phyloP scores from a whole-genome alignment of 2,797 vertebrate species.

The Gymnothorax reevesii region DNA sequence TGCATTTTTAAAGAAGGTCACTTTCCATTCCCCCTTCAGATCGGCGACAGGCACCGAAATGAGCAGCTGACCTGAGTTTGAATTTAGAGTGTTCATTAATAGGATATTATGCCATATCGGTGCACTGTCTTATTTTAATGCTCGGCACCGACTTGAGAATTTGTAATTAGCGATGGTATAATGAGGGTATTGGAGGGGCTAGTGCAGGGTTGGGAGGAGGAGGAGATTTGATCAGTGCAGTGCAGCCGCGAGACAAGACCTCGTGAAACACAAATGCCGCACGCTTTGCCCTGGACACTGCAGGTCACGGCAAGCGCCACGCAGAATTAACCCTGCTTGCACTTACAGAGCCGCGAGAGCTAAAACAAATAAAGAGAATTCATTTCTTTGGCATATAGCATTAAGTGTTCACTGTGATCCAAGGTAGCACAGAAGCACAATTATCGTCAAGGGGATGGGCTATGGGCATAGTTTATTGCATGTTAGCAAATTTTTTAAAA shows the following conservation, averaged over 20 bases:
- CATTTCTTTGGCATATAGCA: neutral
- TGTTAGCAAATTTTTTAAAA: neutral
- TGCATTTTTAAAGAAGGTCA: constrained; percentile 84
- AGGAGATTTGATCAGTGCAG: constrained; percentile 76
- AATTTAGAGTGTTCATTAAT: constrained; percentile 99
- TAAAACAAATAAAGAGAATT: neutral
- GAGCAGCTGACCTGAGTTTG: constrained; percentile 99
- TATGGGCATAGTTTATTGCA: neutral
- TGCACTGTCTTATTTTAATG: constrained; percentile 95
- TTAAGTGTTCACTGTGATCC: neutral
- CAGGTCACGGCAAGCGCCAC: neutral
- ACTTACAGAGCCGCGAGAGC: neutral
- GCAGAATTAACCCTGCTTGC: neutral
- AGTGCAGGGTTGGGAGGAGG: constrained; percentile 82
- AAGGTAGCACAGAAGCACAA: neutral
- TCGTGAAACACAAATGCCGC: constrained; percentile 10
- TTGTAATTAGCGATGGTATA: constrained; percentile 98
- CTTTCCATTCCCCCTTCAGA: constrained; percentile 65
- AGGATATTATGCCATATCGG: constrained; percentile 99
- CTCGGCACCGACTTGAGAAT: constrained; percentile 93
- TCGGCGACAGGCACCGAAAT: constrained; percentile 89
- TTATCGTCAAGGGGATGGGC: neutral
- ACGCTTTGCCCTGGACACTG: neutral
- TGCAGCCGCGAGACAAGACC: constrained; percentile 50
- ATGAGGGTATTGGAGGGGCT: constrained; percentile 94